Percentiles rank a stretch among this genome's conserved stretches.
Evolutionary conservation across 2,888 invertebrate species (phyloP).

Genomic region (Aproaerema taeniolella): DNA sequence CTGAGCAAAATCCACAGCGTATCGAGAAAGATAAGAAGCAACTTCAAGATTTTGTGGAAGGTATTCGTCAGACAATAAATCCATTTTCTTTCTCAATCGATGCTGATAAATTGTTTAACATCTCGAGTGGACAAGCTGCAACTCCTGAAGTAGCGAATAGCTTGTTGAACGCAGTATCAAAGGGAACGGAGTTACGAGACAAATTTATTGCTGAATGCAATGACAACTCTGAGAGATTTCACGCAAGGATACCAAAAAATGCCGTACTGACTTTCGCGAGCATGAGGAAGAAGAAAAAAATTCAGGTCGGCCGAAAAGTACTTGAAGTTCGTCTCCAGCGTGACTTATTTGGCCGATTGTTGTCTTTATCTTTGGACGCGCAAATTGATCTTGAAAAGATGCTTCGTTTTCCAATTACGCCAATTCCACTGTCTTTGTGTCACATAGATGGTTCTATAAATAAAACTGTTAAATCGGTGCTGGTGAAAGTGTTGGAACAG

Average conservation of each 20-base stretch:
- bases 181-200: constrained; percentile 1
- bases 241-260: too few relatives aligned
- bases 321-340: too few relatives aligned
- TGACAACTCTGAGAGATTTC: too few relatives aligned
- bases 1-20: too few relatives aligned
- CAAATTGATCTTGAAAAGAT: constrained; percentile 7
- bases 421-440: constrained; percentile 13
- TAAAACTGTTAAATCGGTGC: constrained; percentile 11
- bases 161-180: constrained; percentile 21
- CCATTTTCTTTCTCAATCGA: too few relatives aligned
- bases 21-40: not conserved
- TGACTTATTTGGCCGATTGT: too few relatives aligned
- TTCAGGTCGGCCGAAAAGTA: too few relatives aligned
- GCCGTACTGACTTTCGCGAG: too few relatives aligned
- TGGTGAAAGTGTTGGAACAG: constrained; percentile 8
- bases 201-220: constrained; percentile 21
- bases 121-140: constrained; percentile 25
- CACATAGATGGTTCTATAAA: constrained; percentile 15
- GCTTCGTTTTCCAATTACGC: constrained; percentile 7
- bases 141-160: constrained; percentile 19
- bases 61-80: too few relatives aligned
- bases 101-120: constrained; percentile 22
- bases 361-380: too few relatives aligned
- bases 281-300: too few relatives aligned
- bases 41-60: constrained; percentile 10